Conservation (phyloP, 2,113 vertebrate species). For the Sorex fumeus region DNA sequence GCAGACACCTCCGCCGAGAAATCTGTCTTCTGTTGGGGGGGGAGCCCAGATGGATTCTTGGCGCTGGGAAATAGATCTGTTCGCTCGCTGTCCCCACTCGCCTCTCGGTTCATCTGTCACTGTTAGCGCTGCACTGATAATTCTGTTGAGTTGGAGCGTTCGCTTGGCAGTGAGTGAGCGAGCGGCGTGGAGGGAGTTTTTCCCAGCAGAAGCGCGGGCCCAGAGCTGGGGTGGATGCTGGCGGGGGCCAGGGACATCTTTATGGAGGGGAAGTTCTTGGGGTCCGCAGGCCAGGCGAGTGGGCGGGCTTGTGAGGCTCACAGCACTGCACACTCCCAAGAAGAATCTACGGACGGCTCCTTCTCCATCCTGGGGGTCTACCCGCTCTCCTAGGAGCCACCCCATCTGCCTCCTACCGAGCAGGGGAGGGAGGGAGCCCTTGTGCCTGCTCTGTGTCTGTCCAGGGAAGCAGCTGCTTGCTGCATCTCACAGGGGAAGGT, state of each 20-base stretch:
- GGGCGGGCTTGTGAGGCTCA: not conserved
- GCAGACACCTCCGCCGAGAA: not conserved
- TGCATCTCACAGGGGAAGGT: not conserved
- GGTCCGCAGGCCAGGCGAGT: not conserved
- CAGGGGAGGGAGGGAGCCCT: not conserved
- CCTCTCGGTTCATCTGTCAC: constrained; percentile 66
- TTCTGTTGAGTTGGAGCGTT: not conserved
- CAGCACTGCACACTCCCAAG: not conserved
- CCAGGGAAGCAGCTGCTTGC: not conserved
- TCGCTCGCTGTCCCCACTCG: not conserved
- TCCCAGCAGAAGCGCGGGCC: not conserved
- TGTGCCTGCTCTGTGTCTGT: not conserved
- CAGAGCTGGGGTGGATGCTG: not conserved
- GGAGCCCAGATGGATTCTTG: constrained; percentile 31
- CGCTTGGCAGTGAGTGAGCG: not conserved
- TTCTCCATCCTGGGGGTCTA: not conserved
- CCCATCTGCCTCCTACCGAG: not conserved
- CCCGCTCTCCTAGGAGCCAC: not conserved
- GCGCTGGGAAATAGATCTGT: constrained; percentile 60
- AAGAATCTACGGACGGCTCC: not conserved
- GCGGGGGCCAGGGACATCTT: not conserved
- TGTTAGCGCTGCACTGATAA: constrained; percentile 23
- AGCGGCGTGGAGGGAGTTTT: not conserved
- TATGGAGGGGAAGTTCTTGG: not conserved
- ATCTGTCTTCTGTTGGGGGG: not conserved